Percentiles rank a stretch among this genome's conserved stretches.
phyloP scores from a whole-genome alignment of 2,113 vertebrate genomes.

The Rattus rattus region DNA sequence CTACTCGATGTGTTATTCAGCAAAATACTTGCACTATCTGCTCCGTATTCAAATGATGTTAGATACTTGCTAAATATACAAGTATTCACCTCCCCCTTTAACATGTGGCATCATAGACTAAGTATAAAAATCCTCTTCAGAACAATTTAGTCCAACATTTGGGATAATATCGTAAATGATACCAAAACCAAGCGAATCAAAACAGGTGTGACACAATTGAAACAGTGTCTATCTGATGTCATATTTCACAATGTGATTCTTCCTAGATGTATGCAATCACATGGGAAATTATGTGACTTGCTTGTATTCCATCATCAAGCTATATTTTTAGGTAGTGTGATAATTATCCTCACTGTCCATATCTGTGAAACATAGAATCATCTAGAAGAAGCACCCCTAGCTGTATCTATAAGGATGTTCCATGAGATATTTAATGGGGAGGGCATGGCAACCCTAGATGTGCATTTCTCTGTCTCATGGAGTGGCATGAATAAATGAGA shows the following conservation, averaged over 20 bases:
- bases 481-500: background rate
- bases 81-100: background rate
- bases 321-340: background rate
- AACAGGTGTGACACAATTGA: background rate
- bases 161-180: background rate
- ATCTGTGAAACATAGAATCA: background rate
- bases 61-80: background rate
- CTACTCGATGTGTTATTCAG: background rate
- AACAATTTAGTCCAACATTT: background rate
- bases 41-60: background rate
- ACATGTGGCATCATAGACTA: background rate
- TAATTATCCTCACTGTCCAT: background rate
- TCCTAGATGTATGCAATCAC: fast-evolving
- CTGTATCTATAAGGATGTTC: background rate
- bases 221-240: background rate
- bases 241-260: background rate
- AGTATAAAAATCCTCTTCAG: background rate
- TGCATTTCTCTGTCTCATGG: background rate
- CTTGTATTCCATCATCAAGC: background rate
- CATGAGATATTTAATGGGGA: background rate
- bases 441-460: background rate
- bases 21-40: background rate
- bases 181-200: background rate
- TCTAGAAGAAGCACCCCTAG: background rate
- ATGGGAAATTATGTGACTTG: background rate